Base-by-base conservation (phyloP, 2,888 invertebrate species). In the Ditylenchus weischeri region DNA sequence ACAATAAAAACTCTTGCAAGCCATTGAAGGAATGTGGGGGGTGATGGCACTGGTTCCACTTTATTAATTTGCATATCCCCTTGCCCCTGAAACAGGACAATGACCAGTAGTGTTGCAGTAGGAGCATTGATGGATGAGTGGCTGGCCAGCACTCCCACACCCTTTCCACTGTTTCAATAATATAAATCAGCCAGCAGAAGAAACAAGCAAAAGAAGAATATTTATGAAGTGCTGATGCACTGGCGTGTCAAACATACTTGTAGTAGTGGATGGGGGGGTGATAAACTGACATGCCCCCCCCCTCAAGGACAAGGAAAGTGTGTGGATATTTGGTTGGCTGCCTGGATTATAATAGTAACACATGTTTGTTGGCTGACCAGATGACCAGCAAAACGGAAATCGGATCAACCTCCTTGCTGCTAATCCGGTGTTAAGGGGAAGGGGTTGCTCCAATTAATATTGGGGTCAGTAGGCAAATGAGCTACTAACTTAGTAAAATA, bases 151-250 rank as follows among this genome's bases (percentile, higher is more conserved):
- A 15, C 54, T 21, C n/a, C 54, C 54, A 43, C 43, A 43, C 43
- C 11, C 54, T n/a, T 15, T 11, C 54, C 11, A 29, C 4, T 54
- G 54, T 54, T 23, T 54, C 54, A 54, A 18, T 19, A 21, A 21
- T 23, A 54, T 54, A 29, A 21, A 54, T 54, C 29, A 23, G 54
- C 54, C 54, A 23, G 11, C 15, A 29, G 29, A 54, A 54, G 23
- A 18, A 29, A 54, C 54, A 54, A 54, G 11, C 13, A 54, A 23
- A 54, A 50, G 50, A 18, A 21, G 50, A 50, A 50, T 50, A 54
- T 54, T 54, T 54, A 54, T 54, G 54, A 54, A 54, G 54, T 54
- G 54, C 11, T 54, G 54, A 54, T 54, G 54, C 15, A 29, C 54
- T 54, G 54, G 54, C 54, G 54, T 54, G 54, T 23, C 54, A 54